These are phyloP conservation scores for Xenentodon cancila DNA, from an alignment of 2,797 vertebrate genomes.

Conservation along the genomic window DNA sequence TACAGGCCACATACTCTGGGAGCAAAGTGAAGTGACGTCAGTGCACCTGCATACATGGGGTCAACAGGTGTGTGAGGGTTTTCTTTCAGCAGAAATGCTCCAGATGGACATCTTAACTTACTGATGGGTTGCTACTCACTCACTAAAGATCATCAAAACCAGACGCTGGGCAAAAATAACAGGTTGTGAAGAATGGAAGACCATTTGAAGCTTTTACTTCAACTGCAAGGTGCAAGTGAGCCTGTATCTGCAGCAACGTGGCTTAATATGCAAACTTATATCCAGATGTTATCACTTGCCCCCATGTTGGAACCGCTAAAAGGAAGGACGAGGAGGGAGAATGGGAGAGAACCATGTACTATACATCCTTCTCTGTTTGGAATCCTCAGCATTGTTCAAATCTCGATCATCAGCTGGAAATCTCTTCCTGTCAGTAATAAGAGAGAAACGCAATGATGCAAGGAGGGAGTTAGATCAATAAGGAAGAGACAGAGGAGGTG, in stretches of 20 bases:
- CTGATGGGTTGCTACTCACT: background rate
- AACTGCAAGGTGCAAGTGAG: background rate
- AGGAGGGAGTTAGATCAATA: constrained; percentile 13
- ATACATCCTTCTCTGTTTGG: too few relatives aligned
- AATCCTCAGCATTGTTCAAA: too few relatives aligned
- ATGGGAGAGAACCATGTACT: background rate
- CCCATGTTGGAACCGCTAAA: too few relatives aligned
- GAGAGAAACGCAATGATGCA: constrained; percentile 22
- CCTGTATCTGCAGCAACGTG: too few relatives aligned
- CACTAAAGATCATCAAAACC: background rate
- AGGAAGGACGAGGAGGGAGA: background rate
- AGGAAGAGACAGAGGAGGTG: constrained; percentile 9
- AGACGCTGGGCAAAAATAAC: background rate
- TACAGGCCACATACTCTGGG: background rate
- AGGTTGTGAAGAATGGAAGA: background rate
- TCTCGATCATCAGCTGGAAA: background rate
- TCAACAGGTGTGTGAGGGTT: background rate
- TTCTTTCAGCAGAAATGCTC: background rate
- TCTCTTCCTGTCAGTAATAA: constrained; percentile 19
- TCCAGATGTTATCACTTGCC: too few relatives aligned
- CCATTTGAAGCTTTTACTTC: background rate
- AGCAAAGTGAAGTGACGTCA: background rate
- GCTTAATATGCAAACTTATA: too few relatives aligned
- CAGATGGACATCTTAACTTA: background rate
- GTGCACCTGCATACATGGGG: background rate